Evolutionary conservation across 2,888 invertebrate genomes (phyloP), one percentile per base, ranked within the genome.

Genomic region (Cerastis rubricosa): DNA sequence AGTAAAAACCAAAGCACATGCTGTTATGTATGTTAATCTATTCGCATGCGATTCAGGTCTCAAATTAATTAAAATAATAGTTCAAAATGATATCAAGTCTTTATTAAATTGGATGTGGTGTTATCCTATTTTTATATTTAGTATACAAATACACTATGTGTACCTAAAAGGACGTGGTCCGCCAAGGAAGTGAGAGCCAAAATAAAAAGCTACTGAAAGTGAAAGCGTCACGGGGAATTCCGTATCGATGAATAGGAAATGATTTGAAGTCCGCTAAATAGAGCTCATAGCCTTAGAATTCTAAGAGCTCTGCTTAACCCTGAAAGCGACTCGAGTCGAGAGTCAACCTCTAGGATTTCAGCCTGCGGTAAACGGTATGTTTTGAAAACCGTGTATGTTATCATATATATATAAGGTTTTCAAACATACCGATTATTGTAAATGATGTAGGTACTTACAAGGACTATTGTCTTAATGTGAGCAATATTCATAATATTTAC

Each of bases 1-100:
- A 68, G 17, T 59, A 47, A 74, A 74, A 76, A 74, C 40, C 17
- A 71, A 78, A 74, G 71, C 71, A 59, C 83, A 74, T 84, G 83
- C 85, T 72, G 35, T 64, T 71, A 49, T 35, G 17, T 70, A 76
- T 59, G 49, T 76, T 54, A 61, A 80, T 80, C 45, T 68, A 68
- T 65, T 72, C 43, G 47, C 72, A 78, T 83, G 81, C 65, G 29
- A 51, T 59, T 61, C 45, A 11, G 29, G 35, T 80, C 51, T 74
- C 14, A 12, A 70, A 57, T 47, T 25, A 22, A 35, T 7, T 54
- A n/a, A 54, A 51, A 49, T 29, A 74, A 45, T 51, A n/a, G 22
- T 68, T 51, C 69, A 8, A 57, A 63, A 78, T 78, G 25, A 35
- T 49, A 59, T n/a, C 1, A 43, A 64, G 14, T 35, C 61, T 61